Evolutionary conservation across 2,797 vertebrate species (phyloP), one percentile per base, ranked within the genome.

Genomic region (Xiphophorus birchmanni): DNA sequence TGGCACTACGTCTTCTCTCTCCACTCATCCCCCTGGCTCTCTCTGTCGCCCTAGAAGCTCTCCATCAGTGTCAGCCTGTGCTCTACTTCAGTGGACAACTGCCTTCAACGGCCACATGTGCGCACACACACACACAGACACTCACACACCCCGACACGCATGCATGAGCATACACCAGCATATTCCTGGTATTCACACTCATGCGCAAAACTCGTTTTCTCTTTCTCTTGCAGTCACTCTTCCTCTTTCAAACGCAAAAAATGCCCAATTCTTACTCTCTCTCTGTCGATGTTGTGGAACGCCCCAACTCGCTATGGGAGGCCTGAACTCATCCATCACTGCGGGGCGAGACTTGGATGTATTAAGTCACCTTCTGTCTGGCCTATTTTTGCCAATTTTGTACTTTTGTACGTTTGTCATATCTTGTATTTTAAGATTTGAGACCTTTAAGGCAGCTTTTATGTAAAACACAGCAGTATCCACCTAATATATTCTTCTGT

Each of bases 51-150:
- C 73, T 82, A 83, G 86, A 92, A 93, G 84, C 89, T 82, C 90
- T 95, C 93, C 92, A 93, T 95, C 95, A 95, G 90, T 95, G 95
- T 91, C 92, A 89, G 82, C 82, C 82, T 80, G 77, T 17, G 80
- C 89, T 92, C 83, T 86, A 93, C 90, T 92, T 90, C 78, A 23
- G 86, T 92, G 87, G 90, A 92, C 93, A 91, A 79, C 82, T 86
- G 84, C 85, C 85, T 90, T 87, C 75, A 79, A 87, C 80, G 47
- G 52, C 32, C 73, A 76, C 78, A 79, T 80, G 65, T 78, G 73
- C 81, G 77, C 75, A 69, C 73, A 58, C 74, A 73, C 69, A 73
- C 69, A 76, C 84, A 15, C 2, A 76, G 78, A 74, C 84, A 54
- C 52, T 73, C 79, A 77, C 56, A 47, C 74, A 74, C 71, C 45